Evolutionary conservation across 1,140 invertebrate species (phyloP), one percentile per base, ranked within the genome.

Genomic region (Neodiprion fabricii): DNA sequence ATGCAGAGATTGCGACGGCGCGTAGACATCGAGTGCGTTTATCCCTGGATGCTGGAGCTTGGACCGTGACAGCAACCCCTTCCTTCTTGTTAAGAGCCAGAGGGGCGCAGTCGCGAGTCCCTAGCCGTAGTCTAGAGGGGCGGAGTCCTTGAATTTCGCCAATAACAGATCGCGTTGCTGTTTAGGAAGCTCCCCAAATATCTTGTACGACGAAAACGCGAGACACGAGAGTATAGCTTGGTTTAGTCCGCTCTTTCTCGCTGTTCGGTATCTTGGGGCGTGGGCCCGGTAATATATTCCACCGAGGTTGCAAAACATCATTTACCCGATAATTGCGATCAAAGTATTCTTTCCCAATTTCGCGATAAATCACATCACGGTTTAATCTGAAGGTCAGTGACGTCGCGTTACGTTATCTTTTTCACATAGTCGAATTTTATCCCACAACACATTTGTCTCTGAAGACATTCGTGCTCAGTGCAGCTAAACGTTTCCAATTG

Each of bases 131-230:
- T 61, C 53, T 61, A 61, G 53, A 61, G 53, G 53, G 53, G 53
- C 53, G 53, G 53, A 61, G 53, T 14, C 53, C 53, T 61, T 17
- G 53, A 61, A 61, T 61, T 61, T 61, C 53, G 53, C 53, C 53
- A 61, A 61, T 61, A 61, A 61, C 53, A 61, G 53, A 61, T 61
- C 53, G 53, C 53, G 53, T 61, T 61, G 53, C 53, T 61, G 11
- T 61, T 61, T 61, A 61, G 53, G 53, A 61, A 61, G 53, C 53
- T 61, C 53, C 53, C 53, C 53, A 61, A 61, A 61, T 61, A 61
- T 61, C 53, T 61, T 61, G n/a, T 17, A 61, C 53, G 53, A 61
- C 53, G 53, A 61, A 61, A 61, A 61, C 53, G 53, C 53, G 53
- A 61, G n/a, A 61, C 53, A 17, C 3, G 53, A 61, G 53, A 61